Conservation (phyloP, 2,113 vertebrate genomes). For the Hippoglossus stenolepis region DNA sequence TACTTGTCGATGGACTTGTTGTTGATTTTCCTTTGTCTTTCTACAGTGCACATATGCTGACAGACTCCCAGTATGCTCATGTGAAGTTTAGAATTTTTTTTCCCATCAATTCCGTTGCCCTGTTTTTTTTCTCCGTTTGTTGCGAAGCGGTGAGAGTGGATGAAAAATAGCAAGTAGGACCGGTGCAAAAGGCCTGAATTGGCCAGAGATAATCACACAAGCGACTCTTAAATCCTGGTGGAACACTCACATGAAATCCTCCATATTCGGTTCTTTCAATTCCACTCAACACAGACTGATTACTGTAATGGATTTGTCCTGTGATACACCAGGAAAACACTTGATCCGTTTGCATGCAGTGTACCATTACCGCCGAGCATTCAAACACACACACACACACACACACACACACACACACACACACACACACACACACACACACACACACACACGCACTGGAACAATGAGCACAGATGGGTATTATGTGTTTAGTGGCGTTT, state of each 20-base stretch:
- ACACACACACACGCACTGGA: slow-evolving; percentile 12
- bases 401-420: slow-evolving; percentile 28
- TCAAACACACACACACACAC: slow-evolving; percentile 25
- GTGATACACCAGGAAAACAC: slow-evolving; percentile 56
- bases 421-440: slow-evolving; percentile 15
- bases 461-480: slow-evolving; percentile 57
- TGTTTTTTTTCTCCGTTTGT: slow-evolving; percentile 7
- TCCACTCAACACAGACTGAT: slow-evolving; percentile 61
- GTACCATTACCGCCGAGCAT: slow-evolving; percentile 17
- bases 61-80: neutral
- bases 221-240: slow-evolving; percentile 46
- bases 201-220: slow-evolving; percentile 51
- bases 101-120: slow-evolving; percentile 8
- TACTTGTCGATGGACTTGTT: too few species aligned
- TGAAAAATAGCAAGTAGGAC: slow-evolving; percentile 42
- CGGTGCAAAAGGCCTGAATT: slow-evolving; percentile 49
- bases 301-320: slow-evolving; percentile 64
- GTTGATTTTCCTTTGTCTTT: neutral
- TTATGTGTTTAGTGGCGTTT: slow-evolving; percentile 45
- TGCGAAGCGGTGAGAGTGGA: slow-evolving; percentile 33
- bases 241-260: slow-evolving; percentile 32
- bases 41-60: neutral
- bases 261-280: slow-evolving; percentile 52
- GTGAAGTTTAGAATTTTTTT: slow-evolving; percentile 3
- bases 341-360: slow-evolving; percentile 48